phyloP scores from a whole-genome alignment of 1,140 invertebrate genomes.

The Agraylea sexmaculata region DNA sequence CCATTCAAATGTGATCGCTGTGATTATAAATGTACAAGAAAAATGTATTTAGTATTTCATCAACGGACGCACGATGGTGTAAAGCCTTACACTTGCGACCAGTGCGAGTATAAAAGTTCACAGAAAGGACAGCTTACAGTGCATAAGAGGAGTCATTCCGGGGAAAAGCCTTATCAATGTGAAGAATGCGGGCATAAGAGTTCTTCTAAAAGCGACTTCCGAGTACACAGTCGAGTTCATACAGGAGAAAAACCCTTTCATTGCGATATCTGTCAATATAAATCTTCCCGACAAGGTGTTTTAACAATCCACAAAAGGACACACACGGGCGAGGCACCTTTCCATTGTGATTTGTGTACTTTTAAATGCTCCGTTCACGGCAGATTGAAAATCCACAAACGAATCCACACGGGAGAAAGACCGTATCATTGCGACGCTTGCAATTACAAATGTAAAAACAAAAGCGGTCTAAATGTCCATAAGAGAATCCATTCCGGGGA shows the following conservation, averaged over 20 bases:
- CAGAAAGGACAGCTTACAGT: constrained; percentile 20
- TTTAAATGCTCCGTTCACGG: constrained; percentile 6
- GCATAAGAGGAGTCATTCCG: constrained; percentile 36
- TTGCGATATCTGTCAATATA: constrained; percentile 12
- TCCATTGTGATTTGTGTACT: constrained; percentile 12
- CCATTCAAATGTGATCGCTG: constrained; percentile 8
- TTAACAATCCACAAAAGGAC: constrained; percentile 13
- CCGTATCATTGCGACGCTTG: constrained; percentile 11
- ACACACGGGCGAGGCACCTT: constrained; percentile 16
- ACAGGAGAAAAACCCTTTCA: constrained; percentile 14
- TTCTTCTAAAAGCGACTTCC: constrained; percentile 24
- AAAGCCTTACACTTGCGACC: constrained; percentile 33
- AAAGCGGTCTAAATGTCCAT: constrained; percentile 7
- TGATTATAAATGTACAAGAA: constrained; percentile 6
- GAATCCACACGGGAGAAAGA: constrained; percentile 12
- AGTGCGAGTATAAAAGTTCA: constrained; percentile 26
- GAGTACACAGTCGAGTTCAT: constrained; percentile 18
- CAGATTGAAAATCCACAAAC: constrained; percentile 14
- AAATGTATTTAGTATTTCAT: too few relatives aligned
- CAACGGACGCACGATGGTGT: constrained; percentile 41
- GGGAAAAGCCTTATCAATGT: constrained; percentile 45
- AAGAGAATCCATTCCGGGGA: constrained; percentile 7
- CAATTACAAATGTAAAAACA: constrained; percentile 7
- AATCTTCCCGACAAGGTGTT: constrained; percentile 2
- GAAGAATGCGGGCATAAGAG: constrained; percentile 40